phyloP scores from a whole-genome alignment of 2,797 vertebrate genomes.

The Acanthornis magna region DNA sequence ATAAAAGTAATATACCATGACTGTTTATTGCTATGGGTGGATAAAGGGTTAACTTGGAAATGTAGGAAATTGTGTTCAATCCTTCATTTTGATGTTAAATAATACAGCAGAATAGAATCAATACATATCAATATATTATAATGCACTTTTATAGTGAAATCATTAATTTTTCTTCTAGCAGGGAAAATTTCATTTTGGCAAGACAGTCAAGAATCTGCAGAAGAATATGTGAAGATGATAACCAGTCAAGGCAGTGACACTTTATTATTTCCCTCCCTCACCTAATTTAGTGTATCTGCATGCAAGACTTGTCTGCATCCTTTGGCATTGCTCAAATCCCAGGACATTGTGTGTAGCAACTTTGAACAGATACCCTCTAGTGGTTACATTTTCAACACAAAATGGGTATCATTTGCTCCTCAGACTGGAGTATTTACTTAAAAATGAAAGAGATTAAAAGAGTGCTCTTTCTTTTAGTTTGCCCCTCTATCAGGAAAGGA shows the following conservation, averaged over 20 bases:
- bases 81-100: not conserved
- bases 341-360: not conserved
- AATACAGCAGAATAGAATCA: slow-evolving; percentile 5
- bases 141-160: slow-evolving; percentile 22
- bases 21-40: not conserved
- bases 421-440: slow-evolving; percentile 31
- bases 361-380: slow-evolving; percentile 65
- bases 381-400: slow-evolving; percentile 53
- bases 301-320: not conserved
- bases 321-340: not conserved
- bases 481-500: not conserved
- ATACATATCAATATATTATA: slow-evolving; percentile 47
- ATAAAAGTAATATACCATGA: not conserved
- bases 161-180: slow-evolving; percentile 17
- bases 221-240: not conserved
- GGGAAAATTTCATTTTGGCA: slow-evolving; percentile 20
- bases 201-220: not conserved
- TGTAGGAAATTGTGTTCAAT: not conserved
- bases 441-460: not conserved
- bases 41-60: not conserved
- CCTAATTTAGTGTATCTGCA: not conserved
- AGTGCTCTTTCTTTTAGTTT: not conserved
- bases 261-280: not conserved
- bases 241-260: not conserved
- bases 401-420: not conserved